A percentile compares a stretch with the other conserved stretches of the same genome.
Conservation (phyloP, 2,113 vertebrate species). For the Odontophorus gujanensis region DNA sequence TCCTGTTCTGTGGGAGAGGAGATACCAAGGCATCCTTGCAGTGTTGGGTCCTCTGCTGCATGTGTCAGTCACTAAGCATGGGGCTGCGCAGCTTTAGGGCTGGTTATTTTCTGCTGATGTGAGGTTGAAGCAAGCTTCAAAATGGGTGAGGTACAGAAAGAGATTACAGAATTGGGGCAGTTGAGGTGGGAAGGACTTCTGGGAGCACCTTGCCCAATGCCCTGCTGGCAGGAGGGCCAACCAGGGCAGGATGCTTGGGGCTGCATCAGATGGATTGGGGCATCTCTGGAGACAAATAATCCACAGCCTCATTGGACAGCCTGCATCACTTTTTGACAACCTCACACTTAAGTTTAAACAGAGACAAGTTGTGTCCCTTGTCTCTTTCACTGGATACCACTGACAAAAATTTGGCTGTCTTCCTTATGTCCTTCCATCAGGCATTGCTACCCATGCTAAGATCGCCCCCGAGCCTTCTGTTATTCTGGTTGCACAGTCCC, state of each 20-base stretch:
- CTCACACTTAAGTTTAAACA: background rate
- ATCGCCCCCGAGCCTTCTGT: background rate
- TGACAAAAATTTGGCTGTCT: background rate
- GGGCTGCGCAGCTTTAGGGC: background rate
- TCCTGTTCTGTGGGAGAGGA: background rate
- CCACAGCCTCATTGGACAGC: background rate
- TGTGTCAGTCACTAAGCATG: background rate
- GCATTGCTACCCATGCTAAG: background rate
- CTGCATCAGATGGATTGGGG: background rate
- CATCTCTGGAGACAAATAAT: background rate
- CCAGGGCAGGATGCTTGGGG: background rate
- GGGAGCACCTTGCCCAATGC: fast-evolving
- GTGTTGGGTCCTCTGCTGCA: background rate
- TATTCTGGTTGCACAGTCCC: background rate
- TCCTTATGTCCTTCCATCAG: background rate
- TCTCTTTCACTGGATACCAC: background rate
- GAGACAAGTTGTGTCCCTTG: background rate
- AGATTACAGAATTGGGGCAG: background rate
- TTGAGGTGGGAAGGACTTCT: background rate
- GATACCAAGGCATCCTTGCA: background rate
- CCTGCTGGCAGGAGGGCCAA: background rate
- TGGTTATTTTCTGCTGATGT: background rate
- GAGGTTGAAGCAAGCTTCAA: background rate
- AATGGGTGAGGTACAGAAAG: background rate
- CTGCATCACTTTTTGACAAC: background rate